A percentile compares a stretch with the other conserved stretches of the same genome.
Conservation (phyloP, 2,888 invertebrate species). For the Nipponacmea schrenckii region DNA sequence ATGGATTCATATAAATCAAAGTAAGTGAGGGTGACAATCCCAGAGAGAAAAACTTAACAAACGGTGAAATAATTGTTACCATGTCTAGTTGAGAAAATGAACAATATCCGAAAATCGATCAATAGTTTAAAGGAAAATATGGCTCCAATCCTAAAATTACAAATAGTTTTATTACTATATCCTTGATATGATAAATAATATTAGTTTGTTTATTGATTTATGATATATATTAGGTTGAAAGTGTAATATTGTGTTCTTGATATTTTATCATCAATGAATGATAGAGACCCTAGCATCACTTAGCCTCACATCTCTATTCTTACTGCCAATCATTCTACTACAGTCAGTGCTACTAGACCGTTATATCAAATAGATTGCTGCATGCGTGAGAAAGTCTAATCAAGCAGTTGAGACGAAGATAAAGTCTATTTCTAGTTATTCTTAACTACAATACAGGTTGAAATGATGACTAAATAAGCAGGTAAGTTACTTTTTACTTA, state of each 20-base stretch:
- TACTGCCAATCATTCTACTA: constrained; percentile 5
- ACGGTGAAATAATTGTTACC: too few species aligned
- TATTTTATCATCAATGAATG: background rate
- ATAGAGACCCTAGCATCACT: background rate
- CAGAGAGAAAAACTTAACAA: too few species aligned
- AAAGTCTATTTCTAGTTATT: constrained; percentile 1
- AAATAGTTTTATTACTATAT: background rate
- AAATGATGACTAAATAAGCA: background rate
- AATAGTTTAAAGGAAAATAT: too few species aligned
- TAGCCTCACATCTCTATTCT: background rate
- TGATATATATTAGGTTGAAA: background rate
- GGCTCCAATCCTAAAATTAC: too few species aligned
- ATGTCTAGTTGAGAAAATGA: too few species aligned
- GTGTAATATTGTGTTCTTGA: background rate
- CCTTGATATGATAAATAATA: background rate
- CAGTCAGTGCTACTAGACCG: background rate
- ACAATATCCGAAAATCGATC: too few species aligned
- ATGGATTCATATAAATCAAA: too few species aligned
- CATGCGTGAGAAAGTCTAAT: constrained; percentile 8
- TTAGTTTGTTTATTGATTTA: background rate
- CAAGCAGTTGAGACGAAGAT: constrained; percentile 2
- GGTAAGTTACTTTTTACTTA: background rate
- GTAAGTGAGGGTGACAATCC: too few species aligned
- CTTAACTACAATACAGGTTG: background rate
- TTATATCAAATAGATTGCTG: constrained; percentile 8